phyloP scores from a whole-genome alignment of 2,888 invertebrate genomes.

The Elgonia sp. region DNA sequence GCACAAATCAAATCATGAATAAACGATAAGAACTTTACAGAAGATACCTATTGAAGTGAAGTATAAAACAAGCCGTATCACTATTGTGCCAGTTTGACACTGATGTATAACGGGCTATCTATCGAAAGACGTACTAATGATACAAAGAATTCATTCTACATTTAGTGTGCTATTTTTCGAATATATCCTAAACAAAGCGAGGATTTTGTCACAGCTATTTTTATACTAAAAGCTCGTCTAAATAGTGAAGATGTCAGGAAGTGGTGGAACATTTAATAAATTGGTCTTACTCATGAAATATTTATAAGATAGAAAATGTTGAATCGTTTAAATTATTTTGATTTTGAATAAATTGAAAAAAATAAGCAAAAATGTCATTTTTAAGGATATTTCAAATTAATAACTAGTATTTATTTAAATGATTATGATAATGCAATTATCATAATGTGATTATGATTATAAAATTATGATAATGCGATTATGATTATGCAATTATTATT shows the following conservation, averaged over 20 bases:
- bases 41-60: conserved; percentile 20
- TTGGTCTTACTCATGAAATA: too few relatives aligned
- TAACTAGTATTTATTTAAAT: too few relatives aligned
- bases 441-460: too few relatives aligned
- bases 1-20: conserved; percentile 37
- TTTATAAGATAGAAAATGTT: too few relatives aligned
- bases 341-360: too few relatives aligned
- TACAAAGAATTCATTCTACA: conserved; percentile 27
- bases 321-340: too few relatives aligned
- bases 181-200: conserved; percentile 12
- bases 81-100: conserved; percentile 30
- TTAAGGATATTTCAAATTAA: too few relatives aligned
- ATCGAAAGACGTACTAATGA: conserved; percentile 35
- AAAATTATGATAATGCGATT: too few relatives aligned
- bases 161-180: conserved; percentile 19
- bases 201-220: conserved; percentile 20
- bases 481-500: too few relatives aligned
- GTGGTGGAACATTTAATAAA: background rate
- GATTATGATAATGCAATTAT: too few relatives aligned
- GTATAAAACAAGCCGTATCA: conserved; percentile 23
- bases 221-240: background rate
- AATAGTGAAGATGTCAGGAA: background rate
- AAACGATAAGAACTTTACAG: conserved; percentile 29
- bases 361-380: too few relatives aligned
- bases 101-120: conserved; percentile 38